phyloP scores from a whole-genome alignment of 2,888 invertebrate genomes.

The Lamellibrachia satsuma region DNA sequence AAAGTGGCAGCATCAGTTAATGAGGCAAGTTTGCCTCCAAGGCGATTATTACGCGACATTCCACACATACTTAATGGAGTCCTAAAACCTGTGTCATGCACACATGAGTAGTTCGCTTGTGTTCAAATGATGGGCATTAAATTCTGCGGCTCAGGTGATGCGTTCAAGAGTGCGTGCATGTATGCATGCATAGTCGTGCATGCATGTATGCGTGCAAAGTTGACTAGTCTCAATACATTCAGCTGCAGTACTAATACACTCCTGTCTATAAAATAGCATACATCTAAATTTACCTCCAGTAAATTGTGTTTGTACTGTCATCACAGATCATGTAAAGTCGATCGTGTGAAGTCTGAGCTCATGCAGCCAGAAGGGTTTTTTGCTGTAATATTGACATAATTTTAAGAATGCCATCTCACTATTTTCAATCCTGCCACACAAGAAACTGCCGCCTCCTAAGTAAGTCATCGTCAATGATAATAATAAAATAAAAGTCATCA shows the following conservation, averaged over 20 bases:
- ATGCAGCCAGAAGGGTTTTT: too few species aligned
- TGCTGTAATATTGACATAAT: too few species aligned
- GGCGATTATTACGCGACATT: not conserved
- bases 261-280: not conserved
- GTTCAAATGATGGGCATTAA: not conserved
- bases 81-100: not conserved
- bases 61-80: not conserved
- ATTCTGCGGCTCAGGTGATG: not conserved
- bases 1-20: not conserved
- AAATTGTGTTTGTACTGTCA: not conserved
- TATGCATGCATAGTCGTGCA: not conserved
- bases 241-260: too few species aligned
- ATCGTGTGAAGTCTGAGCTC: not conserved
- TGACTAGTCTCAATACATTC: not conserved
- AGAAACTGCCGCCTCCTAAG: too few species aligned
- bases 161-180: not conserved
- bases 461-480: too few species aligned
- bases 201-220: not conserved
- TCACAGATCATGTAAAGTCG: not conserved
- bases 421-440: too few species aligned
- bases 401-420: too few species aligned
- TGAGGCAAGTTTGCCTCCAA: constrained; percentile 13
- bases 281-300: not conserved
- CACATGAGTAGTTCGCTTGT: not conserved
- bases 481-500: too few species aligned